Evolutionary conservation across 1,140 invertebrate genomes (phyloP).

Genomic region (Hirudo medicinalis): DNA sequence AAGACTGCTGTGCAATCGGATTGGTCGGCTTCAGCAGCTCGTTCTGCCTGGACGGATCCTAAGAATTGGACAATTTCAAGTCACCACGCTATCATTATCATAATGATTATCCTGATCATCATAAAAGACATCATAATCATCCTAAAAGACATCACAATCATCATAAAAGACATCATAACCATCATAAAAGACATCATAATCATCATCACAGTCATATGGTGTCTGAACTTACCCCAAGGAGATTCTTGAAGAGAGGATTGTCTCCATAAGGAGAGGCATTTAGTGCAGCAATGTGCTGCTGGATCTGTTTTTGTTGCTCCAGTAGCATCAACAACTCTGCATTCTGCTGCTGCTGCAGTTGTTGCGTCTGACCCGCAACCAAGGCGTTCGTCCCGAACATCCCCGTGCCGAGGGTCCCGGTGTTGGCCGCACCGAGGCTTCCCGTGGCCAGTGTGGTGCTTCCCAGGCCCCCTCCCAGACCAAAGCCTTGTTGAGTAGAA

Average conservation of each 20-base stretch:
- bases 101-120: not conserved
- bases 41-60: constrained; percentile 52
- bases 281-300: constrained; percentile 54
- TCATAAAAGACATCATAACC: no score
- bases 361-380: constrained; percentile 26
- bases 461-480: no score
- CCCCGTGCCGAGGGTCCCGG: constrained; percentile 33
- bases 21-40: constrained; percentile 60
- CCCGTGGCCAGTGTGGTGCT: no score
- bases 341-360: constrained; percentile 2
- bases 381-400: constrained; percentile 38
- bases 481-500: no score
- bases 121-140: no score
- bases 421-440: constrained; percentile 21
- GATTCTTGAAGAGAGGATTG: constrained; percentile 58
- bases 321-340: constrained; percentile 19
- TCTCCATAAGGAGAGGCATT: constrained; percentile 63
- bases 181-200: no score
- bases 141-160: no score
- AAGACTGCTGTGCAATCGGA: constrained; percentile 52
- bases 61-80: constrained; percentile 13
- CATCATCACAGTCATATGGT: no score
- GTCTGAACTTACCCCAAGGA: constrained; percentile 49
- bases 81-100: not conserved
- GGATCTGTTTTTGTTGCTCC: constrained; percentile 30